Conservation (phyloP, 1,140 invertebrate species). For the Polyergus mexicanus region DNA sequence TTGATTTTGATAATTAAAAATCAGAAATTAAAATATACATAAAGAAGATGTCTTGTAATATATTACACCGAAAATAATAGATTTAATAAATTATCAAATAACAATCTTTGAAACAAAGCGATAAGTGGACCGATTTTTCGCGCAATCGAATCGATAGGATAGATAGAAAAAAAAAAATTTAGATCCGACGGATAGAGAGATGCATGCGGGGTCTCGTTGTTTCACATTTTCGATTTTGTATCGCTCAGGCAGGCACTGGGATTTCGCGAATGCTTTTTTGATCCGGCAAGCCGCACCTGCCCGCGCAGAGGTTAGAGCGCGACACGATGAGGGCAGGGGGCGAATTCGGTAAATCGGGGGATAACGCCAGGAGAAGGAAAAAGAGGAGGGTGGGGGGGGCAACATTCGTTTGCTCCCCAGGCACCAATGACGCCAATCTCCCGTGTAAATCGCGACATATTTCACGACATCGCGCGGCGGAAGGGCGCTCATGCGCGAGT, state of each 20-base stretch:
- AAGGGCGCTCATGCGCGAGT: conserved; percentile 23
- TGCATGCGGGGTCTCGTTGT: conserved; percentile 57
- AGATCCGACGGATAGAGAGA: not conserved
- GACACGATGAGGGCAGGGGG: conserved; percentile 43
- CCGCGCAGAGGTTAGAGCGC: conserved; percentile 39
- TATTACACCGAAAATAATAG: not conserved
- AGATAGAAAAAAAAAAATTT: not conserved
- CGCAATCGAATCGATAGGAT: conserved; percentile 34
- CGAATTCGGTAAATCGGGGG: conserved; percentile 46
- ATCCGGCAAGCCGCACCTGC: conserved; percentile 76
- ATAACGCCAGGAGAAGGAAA: conserved; percentile 40
- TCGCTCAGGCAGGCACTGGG: conserved; percentile 78
- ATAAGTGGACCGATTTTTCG: conserved; percentile 9
- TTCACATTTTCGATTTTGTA: conserved; percentile 81
- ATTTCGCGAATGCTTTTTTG: conserved; percentile 86
- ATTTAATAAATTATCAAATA: not conserved
- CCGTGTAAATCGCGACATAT: conserved; percentile 87
- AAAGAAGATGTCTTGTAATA: not conserved
- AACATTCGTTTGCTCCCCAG: conserved; percentile 79
- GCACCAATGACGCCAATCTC: conserved; percentile 86
- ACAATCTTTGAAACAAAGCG: not conserved
- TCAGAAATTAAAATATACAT: not conserved
- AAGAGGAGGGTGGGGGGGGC: conserved; percentile 9
- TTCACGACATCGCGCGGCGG: conserved; percentile 79
- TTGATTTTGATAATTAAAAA: not conserved